Base-by-base conservation (phyloP, 1,140 invertebrate species). In the Calephelis nemesis region DNA sequence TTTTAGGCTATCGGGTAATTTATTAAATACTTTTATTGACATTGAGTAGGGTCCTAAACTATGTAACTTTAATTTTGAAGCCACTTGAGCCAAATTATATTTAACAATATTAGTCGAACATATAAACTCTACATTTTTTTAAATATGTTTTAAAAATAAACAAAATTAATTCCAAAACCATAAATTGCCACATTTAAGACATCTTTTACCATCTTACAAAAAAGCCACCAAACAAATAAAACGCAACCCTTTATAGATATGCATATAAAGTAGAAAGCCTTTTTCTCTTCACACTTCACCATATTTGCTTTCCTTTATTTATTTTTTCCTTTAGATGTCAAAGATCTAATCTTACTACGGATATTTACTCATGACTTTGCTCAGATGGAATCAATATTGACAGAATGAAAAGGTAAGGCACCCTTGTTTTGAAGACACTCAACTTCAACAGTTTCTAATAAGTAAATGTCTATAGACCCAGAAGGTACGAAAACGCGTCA, bases 271-370 rank as follows among this genome's bases (percentile, higher is more conserved):
- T 5, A 11, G 8, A 58, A 58, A 58, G 11, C 10, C 8, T 58
- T 69, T 64, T 40, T 49, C 63, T 70, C 30, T 63, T 60, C 66
- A 48, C 39, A 11, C 30, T 12, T 52, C 50, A 13, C 62, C 40
- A 30, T 54, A 54, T 54, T 62, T 63, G 30, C 66, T 47, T 65
- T 49, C 13, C 52, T 50, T 47, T 67, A 42, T 67, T 70, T 73
- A 69, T 66, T 65, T 50, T 49, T 62, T 63, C 58, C 40, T 65
- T 47, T 30, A 47, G 47, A 72, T 70, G 62, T 69, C 62, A 71
- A 71, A 71, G 69, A 71, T 63, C 66, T 74, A 74, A 71, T 74
- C 72, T 74, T 47, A 68, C 54, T 47, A 62, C 48, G 69, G 67
- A 70, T 73, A 70, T 73, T 73, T 68, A 63, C 65, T 65, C 45